Evolutionary conservation across 2,888 invertebrate genomes (phyloP).

Genomic region (Drosophila paucipuncta): DNA sequence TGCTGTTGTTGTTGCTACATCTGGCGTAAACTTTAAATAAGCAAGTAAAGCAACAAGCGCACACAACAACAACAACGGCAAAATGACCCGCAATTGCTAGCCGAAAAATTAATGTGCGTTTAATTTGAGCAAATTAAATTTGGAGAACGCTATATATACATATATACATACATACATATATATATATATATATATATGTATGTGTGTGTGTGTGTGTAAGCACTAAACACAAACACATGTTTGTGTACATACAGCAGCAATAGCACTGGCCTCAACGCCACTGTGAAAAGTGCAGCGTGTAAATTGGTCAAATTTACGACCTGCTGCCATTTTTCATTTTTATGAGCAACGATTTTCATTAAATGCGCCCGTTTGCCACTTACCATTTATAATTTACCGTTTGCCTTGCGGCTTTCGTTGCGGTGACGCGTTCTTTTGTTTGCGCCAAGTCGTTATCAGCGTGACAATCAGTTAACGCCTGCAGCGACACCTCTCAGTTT

Average conservation of each 20-base stretch:
- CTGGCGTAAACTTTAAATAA: slow-evolving; percentile 66
- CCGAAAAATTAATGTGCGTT: slow-evolving; percentile 73
- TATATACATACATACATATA: slow-evolving; percentile 7
- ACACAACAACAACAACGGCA: slow-evolving; percentile 29
- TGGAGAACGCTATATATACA: slow-evolving; percentile 29
- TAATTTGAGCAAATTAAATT: slow-evolving; percentile 74
- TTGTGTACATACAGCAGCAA: background rate
- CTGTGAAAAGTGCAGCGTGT: slow-evolving; percentile 41
- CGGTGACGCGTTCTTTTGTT: slow-evolving; percentile 17
- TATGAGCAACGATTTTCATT: slow-evolving; percentile 37
- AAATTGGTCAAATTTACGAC: slow-evolving; percentile 56
- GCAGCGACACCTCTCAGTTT: slow-evolving; percentile 22
- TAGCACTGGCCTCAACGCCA: slow-evolving; percentile 1
- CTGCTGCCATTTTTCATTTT: slow-evolving; percentile 55
- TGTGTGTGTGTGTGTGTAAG: background rate
- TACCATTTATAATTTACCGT: slow-evolving; percentile 15
- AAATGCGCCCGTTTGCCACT: slow-evolving; percentile 30
- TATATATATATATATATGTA: background rate
- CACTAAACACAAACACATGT: background rate
- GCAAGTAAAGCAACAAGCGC: slow-evolving; percentile 24
- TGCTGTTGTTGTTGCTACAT: slow-evolving; percentile 56
- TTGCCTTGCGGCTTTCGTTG: slow-evolving; percentile 9
- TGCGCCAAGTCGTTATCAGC: slow-evolving; percentile 27
- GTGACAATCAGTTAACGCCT: slow-evolving; percentile 24
- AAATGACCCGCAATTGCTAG: slow-evolving; percentile 52